Base-by-base conservation (phyloP, 2,888 invertebrate genomes). In the Notodonta dromedarius region DNA sequence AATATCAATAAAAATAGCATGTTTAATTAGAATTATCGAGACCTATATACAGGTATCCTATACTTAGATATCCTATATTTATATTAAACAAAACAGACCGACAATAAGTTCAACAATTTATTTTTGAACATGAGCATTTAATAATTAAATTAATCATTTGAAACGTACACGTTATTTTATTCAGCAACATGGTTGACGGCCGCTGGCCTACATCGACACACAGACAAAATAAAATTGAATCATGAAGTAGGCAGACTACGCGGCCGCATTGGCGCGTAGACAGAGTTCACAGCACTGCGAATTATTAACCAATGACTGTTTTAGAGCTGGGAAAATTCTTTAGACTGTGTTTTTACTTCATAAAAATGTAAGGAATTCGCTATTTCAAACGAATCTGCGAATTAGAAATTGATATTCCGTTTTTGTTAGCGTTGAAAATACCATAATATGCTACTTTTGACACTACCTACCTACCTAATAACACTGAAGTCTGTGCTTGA, bases 211-310 rank as follows among this genome's bases (percentile, higher is more conserved):
- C 67, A 76, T 78, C 63, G 66, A 69, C 63, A 68, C 59, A 69
- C 69, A 77, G 73, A 82, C 77, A 71, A 72, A 76, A 76, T 77
- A 78, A 78, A 80, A 74, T 73, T 65, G 65, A 74, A 69, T 71
- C 68, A 70, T 71, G 70, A 65, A 72, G 69, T 67, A 71, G 71
- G 13, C 58, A 56, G 48, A 64, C 63, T 56, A 57, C 73, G 76
- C 78, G 83, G 81, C 85, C 82, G 84, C 79, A 65, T 67, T 74
- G 83, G 83, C 83, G 79, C 83, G 84, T 80, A 84, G 83, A 83
- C 79, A 66, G 80, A 76, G 65, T 56, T 68, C 69, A 65, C 7
- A 35, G 35, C 56, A 69, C 60, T 5, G 24, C 16, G 50, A 52
- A 52, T 52, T 24, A 52, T 52, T 52, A 32, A 52, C 52, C 32